Evolutionary conservation across 2,113 vertebrate genomes (phyloP), one percentile per base, ranked within the genome.

Genomic region (Toxostoma redivivum): DNA sequence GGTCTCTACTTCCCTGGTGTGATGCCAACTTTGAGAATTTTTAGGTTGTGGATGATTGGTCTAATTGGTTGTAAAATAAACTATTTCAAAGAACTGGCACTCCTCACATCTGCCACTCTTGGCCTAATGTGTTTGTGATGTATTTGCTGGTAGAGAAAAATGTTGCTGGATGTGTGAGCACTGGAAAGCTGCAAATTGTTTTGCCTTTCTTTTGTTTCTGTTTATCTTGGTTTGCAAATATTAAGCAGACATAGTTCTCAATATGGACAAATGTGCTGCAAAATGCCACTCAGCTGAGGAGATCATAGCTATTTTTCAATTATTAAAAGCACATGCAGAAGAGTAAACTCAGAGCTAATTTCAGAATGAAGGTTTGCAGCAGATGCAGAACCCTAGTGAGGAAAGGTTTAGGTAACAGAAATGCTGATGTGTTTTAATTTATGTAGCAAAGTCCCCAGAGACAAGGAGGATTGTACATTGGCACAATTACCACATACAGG

Each of bases 161-260:
- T 92, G 76, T 81, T 93, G 79, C 76, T 93, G 64, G 73, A 88
- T 1, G 0, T 80, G 87, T 94, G 74, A 67, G 71, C 42, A 4
- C 28, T 81, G 92, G 85, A 96, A 92, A 95, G 64, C 90, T 92
- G 90, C 74, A 93, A 93, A 92, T 60, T 94, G 80, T 95, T 95
- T 96, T 91, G 90, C 85, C 67, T 93, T 95, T 87, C 81, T 85
- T 96, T 95, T 95, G 90, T 97, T 94, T 96, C 91, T 97, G 73
- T 97, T 96, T 95, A 61, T 95, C 91, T 95, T 94, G 94, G 94
- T 96, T 96, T 96, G 82, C 88, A 96, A 97, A 95, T 95, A 93
- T 80, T 85, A 94, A 92, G 92, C 81, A 91, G 87, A 53, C 79
- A 0, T 80, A 86, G 79, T 83, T 94, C 85, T 95, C 92, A 90